Conservation (phyloP, 2,113 vertebrate species). For the Cyphomyrus discorhynchus region DNA sequence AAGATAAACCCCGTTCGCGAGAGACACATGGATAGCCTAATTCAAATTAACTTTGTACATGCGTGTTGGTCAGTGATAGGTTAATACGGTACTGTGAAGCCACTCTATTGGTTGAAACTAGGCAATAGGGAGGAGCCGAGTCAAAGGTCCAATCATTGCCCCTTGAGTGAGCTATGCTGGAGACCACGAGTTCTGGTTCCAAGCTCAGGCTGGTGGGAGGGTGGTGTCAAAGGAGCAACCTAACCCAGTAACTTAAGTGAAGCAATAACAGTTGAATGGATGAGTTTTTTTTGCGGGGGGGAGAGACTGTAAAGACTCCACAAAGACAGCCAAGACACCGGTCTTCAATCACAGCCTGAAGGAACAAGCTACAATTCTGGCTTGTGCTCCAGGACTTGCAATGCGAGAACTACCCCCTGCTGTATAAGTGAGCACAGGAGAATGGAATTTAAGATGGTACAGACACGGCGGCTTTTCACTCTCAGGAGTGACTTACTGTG, state of each 20-base stretch:
- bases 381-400: background rate
- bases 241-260: conserved; percentile 33
- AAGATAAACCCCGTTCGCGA: background rate
- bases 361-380: background rate
- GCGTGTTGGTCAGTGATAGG: background rate
- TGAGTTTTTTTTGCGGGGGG: background rate
- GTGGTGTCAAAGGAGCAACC: conserved; percentile 17
- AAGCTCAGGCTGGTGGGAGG: background rate
- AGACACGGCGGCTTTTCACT: background rate
- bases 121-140: background rate
- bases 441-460: background rate
- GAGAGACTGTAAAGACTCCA: conserved; percentile 14
- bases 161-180: background rate
- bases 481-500: background rate
- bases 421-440: background rate
- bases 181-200: conserved; percentile 19
- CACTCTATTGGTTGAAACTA: conserved; percentile 23
- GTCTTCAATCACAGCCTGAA: background rate
- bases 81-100: background rate
- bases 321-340: background rate
- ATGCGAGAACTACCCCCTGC: background rate
- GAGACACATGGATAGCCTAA: background rate
- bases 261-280: conserved; percentile 31
- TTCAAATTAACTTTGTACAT: background rate
- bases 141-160: background rate